A percentile compares a stretch with the other conserved stretches of the same genome.
Conservation (phyloP, 2,888 invertebrate species). For the Sarcophaga carnaria region DNA sequence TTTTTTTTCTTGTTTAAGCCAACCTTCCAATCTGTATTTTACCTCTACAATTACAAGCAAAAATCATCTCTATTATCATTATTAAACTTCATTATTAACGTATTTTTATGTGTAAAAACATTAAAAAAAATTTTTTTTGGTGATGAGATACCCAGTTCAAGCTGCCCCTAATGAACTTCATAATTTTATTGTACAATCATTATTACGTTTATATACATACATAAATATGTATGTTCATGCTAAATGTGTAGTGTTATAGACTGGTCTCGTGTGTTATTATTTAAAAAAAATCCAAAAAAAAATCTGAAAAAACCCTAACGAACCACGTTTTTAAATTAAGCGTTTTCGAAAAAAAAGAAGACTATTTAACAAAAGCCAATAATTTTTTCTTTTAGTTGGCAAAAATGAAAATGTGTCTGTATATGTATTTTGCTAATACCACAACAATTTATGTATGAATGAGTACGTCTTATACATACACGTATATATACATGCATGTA, state of each 20-base stretch:
- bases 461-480: neutral
- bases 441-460: neutral
- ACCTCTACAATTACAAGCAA: neutral
- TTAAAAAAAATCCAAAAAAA: neutral
- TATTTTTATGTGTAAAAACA: too few relatives aligned
- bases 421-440: neutral
- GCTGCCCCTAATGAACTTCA: too few relatives aligned
- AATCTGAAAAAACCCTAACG: neutral
- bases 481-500: neutral
- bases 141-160: too few relatives aligned
- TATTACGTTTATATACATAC: conserved; percentile 34
- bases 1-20: neutral
- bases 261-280: conserved; percentile 33
- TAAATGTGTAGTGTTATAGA: conserved; percentile 23
- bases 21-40: neutral
- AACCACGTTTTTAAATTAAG: conserved; percentile 48
- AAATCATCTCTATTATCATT: too few relatives aligned
- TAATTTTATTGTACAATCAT: conserved; percentile 1
- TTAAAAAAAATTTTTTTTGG: too few relatives aligned
- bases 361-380: conserved; percentile 20
- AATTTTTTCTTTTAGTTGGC: conserved; percentile 14
- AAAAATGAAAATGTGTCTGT: conserved; percentile 29
- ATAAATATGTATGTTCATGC: too few relatives aligned
- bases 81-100: too few relatives aligned
- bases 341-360: neutral